phyloP scores from a whole-genome alignment of 2,797 vertebrate species.

The Nothura maculosa region DNA sequence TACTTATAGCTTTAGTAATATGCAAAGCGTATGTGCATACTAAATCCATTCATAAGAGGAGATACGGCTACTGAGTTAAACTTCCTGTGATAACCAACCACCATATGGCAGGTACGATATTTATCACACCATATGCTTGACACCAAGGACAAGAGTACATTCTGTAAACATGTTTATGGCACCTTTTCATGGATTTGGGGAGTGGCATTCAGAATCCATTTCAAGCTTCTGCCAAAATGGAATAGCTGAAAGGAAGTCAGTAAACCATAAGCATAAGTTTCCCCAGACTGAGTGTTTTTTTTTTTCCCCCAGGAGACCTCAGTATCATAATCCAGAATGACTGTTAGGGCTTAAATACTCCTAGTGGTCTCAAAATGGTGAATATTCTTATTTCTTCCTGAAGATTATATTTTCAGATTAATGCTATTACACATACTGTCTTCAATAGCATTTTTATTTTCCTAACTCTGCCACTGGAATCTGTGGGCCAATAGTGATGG shows the following conservation, averaged over 20 bases:
- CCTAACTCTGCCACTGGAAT: background rate
- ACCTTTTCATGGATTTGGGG: constrained; percentile 19
- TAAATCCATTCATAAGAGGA: constrained; percentile 22
- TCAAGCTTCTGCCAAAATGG: constrained; percentile 11
- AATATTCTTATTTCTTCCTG: background rate
- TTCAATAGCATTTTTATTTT: background rate
- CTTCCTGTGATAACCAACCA: constrained; percentile 30
- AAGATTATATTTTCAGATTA: background rate
- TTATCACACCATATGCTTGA: background rate
- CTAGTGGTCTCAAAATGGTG: background rate
- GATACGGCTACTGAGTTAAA: constrained; percentile 37
- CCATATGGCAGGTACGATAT: constrained; percentile 25
- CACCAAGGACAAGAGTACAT: background rate
- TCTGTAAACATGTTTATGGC: constrained; percentile 43
- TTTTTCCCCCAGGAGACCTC: background rate
- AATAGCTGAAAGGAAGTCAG: constrained; percentile 33
- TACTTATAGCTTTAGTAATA: constrained; percentile 5
- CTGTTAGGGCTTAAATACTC: background rate
- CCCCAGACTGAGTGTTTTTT: background rate
- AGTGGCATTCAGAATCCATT: constrained; percentile 28
- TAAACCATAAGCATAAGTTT: constrained; percentile 43
- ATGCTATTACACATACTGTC: background rate
- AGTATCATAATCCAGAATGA: background rate
- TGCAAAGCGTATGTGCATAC: constrained; percentile 15
- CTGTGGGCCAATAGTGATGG: background rate